Evolutionary conservation across 2,113 vertebrate genomes (phyloP).

Genomic region (Crotalus horridus): DNA sequence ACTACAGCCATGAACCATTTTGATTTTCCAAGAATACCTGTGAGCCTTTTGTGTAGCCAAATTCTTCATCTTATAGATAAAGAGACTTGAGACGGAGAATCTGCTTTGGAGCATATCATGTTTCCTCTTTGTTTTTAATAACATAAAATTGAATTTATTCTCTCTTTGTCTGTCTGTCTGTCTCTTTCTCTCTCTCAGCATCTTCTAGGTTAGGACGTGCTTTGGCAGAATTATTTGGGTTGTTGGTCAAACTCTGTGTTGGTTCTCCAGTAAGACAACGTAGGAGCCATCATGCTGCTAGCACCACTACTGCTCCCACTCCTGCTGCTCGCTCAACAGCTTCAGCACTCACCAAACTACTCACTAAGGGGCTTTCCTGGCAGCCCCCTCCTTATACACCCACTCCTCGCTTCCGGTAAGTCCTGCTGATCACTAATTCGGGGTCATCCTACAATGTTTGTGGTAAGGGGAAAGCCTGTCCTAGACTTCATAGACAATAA

Average conservation of each 20-base stretch:
- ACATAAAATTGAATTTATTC: neutral
- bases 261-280: conserved; percentile 90
- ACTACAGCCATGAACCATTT: neutral
- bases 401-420: conserved; percentile 88
- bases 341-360: conserved; percentile 88
- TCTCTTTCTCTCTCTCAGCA: conserved; percentile 65
- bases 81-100: neutral
- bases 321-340: conserved; percentile 89
- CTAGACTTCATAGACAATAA: neutral
- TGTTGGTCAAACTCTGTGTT: conserved; percentile 90
- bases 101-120: neutral
- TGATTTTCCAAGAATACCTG: neutral
- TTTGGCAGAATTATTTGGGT: conserved; percentile 88
- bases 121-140: neutral
- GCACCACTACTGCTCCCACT: conserved; percentile 87
- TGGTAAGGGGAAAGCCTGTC: neutral
- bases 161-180: neutral
- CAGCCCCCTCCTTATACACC: conserved; percentile 91
- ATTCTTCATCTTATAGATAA: neutral
- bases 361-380: conserved; percentile 92
- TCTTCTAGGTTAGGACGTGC: conserved; percentile 88
- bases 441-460: neutral
- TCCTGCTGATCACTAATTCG: neutral
- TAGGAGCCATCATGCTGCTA: conserved; percentile 89
- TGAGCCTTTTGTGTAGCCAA: neutral